Base-by-base conservation (phyloP, 1,140 invertebrate genomes). In the Zaprionus nigranus region DNA sequence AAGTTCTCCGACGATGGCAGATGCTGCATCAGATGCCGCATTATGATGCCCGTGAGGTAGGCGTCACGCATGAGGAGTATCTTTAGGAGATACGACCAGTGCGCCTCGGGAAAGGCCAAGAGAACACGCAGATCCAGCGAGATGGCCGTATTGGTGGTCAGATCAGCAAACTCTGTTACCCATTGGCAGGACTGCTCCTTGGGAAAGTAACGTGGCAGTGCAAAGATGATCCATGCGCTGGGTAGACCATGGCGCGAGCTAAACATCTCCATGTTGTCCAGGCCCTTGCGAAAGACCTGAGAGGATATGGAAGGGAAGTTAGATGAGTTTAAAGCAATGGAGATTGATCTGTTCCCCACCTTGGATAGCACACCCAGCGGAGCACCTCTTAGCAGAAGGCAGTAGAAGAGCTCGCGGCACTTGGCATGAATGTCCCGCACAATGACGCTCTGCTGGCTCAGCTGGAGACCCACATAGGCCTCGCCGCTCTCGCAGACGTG, bases 361-460 rank as follows among this genome's bases (percentile, higher is more conserved):
- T 97, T 96, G 87, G 96, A 95, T 17, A 97, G 92, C 61, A 94
- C 94, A 66, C 96, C 95, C 15, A 97, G 87, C 0, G 96, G 95
- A 5, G 95, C 94, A 0, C 96, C 96, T 69, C 96, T 94, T 5
- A 96, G 93, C 1, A 97, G 90, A 1, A 97, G 93, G 71, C 95
- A 96, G 64, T 95, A 94, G 54, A 96, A 95, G 6, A 97, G 91
- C 78, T 97, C 95, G 75, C 95, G 94, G 87, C 96, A 97, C 88
- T 97, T 97, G 2, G 96, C 94, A 80, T 97, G 96, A 7, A 97
- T 95, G 67, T 97, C 96, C 49, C 95, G 93, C 1, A 96, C 94
- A 20, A 95, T 95, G 65, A 95, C 94, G 3, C 94, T 94, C 57
- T 95, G 94, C 53, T 93, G 93, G 38, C 93, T 94, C 9, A 93